Evolutionary conservation across 2,888 invertebrate species (phyloP).

Genomic region (Drosophila atripex): DNA sequence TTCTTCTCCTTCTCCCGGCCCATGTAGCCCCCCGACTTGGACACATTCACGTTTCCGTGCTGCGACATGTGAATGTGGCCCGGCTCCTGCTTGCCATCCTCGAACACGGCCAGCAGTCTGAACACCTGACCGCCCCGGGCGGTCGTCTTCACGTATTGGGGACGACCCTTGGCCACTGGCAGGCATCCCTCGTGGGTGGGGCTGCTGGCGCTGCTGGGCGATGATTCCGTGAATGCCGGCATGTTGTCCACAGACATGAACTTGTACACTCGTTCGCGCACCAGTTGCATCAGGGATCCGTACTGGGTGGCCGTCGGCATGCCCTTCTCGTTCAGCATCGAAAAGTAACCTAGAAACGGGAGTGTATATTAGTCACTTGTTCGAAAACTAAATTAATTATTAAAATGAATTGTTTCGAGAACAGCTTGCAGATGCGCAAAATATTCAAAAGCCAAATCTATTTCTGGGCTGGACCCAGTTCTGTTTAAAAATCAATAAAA

Average conservation of each 20-base stretch:
- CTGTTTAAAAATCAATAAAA: constrained; percentile 1
- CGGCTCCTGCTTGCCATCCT: constrained; percentile 86
- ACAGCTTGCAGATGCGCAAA: not conserved
- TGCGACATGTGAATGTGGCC: constrained; percentile 43
- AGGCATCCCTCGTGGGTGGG: constrained; percentile 78
- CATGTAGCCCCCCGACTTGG: constrained; percentile 55
- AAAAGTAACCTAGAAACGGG: constrained; percentile 87
- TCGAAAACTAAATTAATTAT: not conserved
- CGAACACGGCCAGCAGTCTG: constrained; percentile 89
- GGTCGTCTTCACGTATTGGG: constrained; percentile 88
- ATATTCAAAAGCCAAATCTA: not conserved
- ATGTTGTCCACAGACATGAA: constrained; percentile 84
- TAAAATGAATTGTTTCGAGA: not conserved
- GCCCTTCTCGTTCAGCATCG: constrained; percentile 88
- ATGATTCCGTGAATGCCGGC: constrained; percentile 83
- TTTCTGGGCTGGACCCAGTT: not conserved
- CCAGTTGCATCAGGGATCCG: constrained; percentile 87
- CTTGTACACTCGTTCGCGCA: constrained; percentile 87
- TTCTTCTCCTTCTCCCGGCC: constrained; percentile 84
- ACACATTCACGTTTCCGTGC: constrained; percentile 35
- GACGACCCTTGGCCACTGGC: constrained; percentile 73
- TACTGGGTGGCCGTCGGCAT: constrained; percentile 87
- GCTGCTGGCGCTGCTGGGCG: constrained; percentile 72
- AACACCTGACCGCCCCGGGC: constrained; percentile 89
- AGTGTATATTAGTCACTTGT: not conserved